Percentiles rank a stretch among this genome's conserved stretches.
Conservation (phyloP, 2,797 vertebrate genomes). For the Pelochelys cantorii region DNA sequence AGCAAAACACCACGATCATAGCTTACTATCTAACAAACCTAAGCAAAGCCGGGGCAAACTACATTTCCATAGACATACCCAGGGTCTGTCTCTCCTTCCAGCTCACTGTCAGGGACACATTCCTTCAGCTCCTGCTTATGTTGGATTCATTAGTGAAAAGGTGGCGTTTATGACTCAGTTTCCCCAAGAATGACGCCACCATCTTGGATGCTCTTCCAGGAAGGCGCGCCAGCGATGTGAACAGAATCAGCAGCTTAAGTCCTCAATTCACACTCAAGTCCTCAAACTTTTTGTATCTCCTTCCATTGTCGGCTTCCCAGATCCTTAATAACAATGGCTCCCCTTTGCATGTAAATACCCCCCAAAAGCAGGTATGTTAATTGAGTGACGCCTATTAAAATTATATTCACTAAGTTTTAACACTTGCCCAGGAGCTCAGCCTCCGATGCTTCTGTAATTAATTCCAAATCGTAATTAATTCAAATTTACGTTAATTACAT, state of each 20-base stretch:
- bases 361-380: background rate
- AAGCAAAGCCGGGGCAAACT: too few relatives aligned
- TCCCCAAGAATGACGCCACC: background rate
- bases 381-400: conserved; percentile 31
- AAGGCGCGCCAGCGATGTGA: too few relatives aligned
- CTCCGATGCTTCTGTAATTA: conserved; percentile 74
- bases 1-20: too few relatives aligned
- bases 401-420: conserved; percentile 77
- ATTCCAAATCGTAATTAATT: conserved; percentile 83
- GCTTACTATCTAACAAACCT: too few relatives aligned
- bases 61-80: too few relatives aligned
- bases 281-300: fast-evolving
- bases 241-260: background rate
- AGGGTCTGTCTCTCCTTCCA: too few relatives aligned
- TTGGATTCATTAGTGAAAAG: background rate
- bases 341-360: background rate
- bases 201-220: background rate
- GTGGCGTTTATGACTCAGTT: background rate
- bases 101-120: too few relatives aligned
- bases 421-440: conserved; percentile 64
- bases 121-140: background rate
- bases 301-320: fast-evolving
- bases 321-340: background rate
- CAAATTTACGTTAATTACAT: conserved; percentile 84
- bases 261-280: background rate